Base-by-base conservation (phyloP, 2,888 invertebrate genomes). In the Euplexia lucipara region DNA sequence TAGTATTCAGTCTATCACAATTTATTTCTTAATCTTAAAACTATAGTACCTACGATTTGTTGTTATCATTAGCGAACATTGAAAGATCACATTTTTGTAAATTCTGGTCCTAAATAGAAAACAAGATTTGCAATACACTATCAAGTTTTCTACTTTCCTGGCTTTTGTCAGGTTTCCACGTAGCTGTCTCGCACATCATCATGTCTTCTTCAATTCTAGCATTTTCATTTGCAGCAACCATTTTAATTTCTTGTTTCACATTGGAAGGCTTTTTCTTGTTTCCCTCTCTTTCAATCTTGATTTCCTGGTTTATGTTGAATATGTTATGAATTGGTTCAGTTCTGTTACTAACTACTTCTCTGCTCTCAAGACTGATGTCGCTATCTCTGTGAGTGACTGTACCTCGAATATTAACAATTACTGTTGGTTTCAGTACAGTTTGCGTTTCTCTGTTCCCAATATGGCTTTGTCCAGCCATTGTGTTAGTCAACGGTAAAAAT, bases 231-330 rank as follows among this genome's bases (percentile, higher is more conserved):
- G 74, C 73, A 32, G 81, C 63, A 1, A 67, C 47, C n/a, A 90
- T 70, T 70, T 87, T 86, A 1, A 91, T 75, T 51, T 88, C 83
- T 59, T 91, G 90, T 42, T 85, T 90, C 0, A 90, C 70, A 58
- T 76, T 85, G 12, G 85, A 74, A 10, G 79, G 75, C 12, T 78
- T 67, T 32, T 83, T 83, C 18, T 83, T 83, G 10, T 60, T 65
- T 18, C 82, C 73, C 10, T 85, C 83, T 53, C 82, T 86, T 44
- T 91, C 92, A 4, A 95, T 75, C 59, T 92, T 94, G 0, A 95
- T 89, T 83, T 95, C 94, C 85, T 95, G 95, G 44, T 92, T 94
- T 1, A 95, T 95, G 64, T 95, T 93, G 59, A 95, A 95, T 52
- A 95, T 83, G 48, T 92, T 95, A 22, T 90, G 90, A 0, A 90